Evolutionary conservation across 2,113 vertebrate genomes (phyloP).

Genomic region (Ophiodon elongatus): DNA sequence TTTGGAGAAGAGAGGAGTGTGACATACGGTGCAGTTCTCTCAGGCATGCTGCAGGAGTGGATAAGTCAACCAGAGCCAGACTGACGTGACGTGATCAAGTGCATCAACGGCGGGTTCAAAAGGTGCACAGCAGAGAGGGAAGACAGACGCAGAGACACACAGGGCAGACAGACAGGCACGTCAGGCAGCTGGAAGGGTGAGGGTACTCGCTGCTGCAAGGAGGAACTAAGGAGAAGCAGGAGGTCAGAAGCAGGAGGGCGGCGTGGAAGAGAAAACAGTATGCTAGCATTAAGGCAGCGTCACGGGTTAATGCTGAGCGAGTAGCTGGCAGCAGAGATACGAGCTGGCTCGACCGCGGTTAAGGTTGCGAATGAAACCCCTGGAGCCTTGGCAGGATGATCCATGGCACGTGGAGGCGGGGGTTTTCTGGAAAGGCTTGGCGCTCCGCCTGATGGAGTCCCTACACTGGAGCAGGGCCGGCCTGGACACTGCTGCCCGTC

Average conservation of each 20-base stretch:
- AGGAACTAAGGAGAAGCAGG: constrained; percentile 25
- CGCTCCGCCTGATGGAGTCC: constrained; percentile 62
- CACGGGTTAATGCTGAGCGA: constrained; percentile 13
- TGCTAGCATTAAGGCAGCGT: constrained; percentile 10
- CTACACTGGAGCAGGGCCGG: constrained; percentile 17
- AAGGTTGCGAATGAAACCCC: constrained; percentile 70
- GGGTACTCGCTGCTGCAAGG: background rate
- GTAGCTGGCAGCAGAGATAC: constrained; percentile 44
- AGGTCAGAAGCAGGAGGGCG: constrained; percentile 13
- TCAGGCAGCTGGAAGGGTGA: constrained; percentile 33
- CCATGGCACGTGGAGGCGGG: constrained; percentile 64
- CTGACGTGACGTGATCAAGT: constrained; percentile 61
- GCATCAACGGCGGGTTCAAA: constrained; percentile 61
- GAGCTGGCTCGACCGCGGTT: constrained; percentile 42
- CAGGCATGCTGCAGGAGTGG: constrained; percentile 43
- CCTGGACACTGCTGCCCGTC: constrained; percentile 14
- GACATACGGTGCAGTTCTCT: constrained; percentile 55
- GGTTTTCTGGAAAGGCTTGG: constrained; percentile 69
- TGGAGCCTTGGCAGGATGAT: constrained; percentile 70
- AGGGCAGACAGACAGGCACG: constrained; percentile 25
- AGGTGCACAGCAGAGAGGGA: constrained; percentile 44
- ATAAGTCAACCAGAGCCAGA: constrained; percentile 61
- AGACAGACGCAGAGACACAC: constrained; percentile 7
- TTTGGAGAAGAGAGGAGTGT: constrained; percentile 52
- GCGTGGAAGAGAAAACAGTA: background rate